Conservation (phyloP, 1,140 invertebrate genomes). For the Drosophila melanica region DNA sequence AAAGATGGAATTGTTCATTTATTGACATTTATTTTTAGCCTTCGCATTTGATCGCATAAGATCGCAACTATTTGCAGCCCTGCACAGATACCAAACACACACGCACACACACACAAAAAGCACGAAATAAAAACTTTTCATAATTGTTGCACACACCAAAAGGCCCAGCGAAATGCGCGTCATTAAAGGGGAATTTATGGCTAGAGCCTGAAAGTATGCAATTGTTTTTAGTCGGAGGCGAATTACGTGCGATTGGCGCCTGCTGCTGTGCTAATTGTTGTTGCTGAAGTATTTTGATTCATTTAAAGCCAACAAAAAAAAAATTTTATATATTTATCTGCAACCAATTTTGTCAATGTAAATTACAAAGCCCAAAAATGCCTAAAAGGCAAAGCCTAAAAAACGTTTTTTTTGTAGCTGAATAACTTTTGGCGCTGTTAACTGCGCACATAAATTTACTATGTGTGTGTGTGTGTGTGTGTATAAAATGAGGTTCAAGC, state of each 20-base stretch:
- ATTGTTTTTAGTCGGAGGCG: neutral
- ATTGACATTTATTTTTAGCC: neutral
- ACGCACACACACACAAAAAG: neutral
- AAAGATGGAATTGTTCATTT: neutral
- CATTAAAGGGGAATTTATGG: conserved; percentile 4
- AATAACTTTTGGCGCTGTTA: conserved; percentile 27
- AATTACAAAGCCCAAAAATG: conserved; percentile 30
- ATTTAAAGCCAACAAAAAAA: conserved; percentile 31
- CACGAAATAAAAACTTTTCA: conserved; percentile 6
- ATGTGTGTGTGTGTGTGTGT: conserved; percentile 8
- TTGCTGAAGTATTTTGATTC: conserved; percentile 50
- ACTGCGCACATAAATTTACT: conserved; percentile 4
- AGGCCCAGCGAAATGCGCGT: neutral
- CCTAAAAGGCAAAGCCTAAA: conserved; percentile 18
- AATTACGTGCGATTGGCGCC: conserved; percentile 23
- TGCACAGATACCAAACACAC: conserved; percentile 1
- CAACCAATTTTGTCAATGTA: conserved; percentile 51
- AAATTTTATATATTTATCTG: conserved; percentile 20
- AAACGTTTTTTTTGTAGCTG: conserved; percentile 25
- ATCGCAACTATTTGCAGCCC: neutral
- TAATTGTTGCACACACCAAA: conserved; percentile 6
- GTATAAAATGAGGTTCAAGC: conserved; percentile 37
- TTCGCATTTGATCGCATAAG: neutral
- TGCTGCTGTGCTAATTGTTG: conserved; percentile 42
- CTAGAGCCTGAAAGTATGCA: conserved; percentile 20